phyloP scores from a whole-genome alignment of 2,888 invertebrate species.

The Oscheius sp. region DNA sequence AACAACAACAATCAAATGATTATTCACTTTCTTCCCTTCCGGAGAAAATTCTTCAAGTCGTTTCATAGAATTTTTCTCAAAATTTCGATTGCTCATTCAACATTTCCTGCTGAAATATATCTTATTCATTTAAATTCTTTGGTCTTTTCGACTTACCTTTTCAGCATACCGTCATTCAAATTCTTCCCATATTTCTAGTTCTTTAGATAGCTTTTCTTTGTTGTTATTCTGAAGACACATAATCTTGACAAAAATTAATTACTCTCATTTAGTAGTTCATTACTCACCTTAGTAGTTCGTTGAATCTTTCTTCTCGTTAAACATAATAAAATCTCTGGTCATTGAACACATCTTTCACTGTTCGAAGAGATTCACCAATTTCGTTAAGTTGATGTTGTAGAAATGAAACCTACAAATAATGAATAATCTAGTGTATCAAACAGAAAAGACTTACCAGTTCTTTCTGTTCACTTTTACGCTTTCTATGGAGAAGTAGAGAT shows the following conservation, averaged over 20 bases:
- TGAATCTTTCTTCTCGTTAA: slow-evolving; percentile 24
- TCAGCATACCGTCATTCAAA: slow-evolving; percentile 9
- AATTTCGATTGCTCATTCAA: too few species aligned
- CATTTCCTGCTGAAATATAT: too few species aligned
- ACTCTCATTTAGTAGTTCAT: too few species aligned
- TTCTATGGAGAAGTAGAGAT: slow-evolving; percentile 36
- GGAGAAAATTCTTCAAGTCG: too few species aligned
- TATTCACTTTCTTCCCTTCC: too few species aligned
- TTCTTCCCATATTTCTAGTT: background rate
- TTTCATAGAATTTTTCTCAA: too few species aligned
- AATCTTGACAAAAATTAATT: background rate
- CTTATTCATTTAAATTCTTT: slow-evolving; percentile 9
- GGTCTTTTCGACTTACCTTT: slow-evolving; percentile 15
- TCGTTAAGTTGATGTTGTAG: slow-evolving; percentile 34
- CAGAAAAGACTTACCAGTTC: slow-evolving; percentile 34
- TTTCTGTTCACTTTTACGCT: slow-evolving; percentile 36
- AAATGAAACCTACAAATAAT: slow-evolving; percentile 33
- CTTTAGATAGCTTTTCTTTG: background rate
- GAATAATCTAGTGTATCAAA: slow-evolving; percentile 35
- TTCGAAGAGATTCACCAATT: slow-evolving; percentile 34
- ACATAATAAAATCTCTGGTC: slow-evolving; percentile 29
- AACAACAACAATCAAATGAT: too few species aligned
- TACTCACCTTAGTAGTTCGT: slow-evolving; percentile 12
- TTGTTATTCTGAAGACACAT: background rate
- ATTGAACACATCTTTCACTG: slow-evolving; percentile 34